Evolutionary conservation across 2,113 vertebrate genomes (phyloP).

Genomic region (Pituophis catenifer): DNA sequence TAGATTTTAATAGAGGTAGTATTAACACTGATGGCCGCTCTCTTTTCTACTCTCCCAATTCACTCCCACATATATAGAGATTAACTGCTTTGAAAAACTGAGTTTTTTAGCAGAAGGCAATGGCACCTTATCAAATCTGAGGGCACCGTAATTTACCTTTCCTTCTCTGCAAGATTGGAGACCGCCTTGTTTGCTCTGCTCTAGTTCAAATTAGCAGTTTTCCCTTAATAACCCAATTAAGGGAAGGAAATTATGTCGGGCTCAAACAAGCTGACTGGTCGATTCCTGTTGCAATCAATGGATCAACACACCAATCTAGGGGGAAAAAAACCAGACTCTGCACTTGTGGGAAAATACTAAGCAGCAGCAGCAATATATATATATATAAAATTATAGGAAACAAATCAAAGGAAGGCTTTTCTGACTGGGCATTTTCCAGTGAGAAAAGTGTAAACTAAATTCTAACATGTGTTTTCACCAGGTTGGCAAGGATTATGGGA

Average conservation of each 20-base stretch:
- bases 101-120: not conserved
- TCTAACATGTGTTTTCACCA: not conserved
- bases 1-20: not conserved
- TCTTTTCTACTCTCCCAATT: not conserved
- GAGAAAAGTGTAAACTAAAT: not conserved
- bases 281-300: not conserved
- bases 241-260: not conserved
- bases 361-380: too few species aligned
- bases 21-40: not conserved
- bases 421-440: not conserved
- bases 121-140: not conserved
- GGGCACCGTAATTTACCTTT: not conserved
- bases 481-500: not conserved
- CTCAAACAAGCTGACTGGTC: not conserved
- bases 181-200: not conserved
- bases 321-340: fast-evolving
- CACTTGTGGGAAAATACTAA: not conserved
- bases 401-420: not conserved
- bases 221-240: not conserved
- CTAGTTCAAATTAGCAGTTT: not conserved
- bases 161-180: not conserved
- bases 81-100: not conserved
- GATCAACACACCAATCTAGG: not conserved
- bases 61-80: not conserved
- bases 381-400: not conserved